A percentile compares a stretch with the other conserved stretches of the same genome.
phyloP scores from a whole-genome alignment of 2,113 vertebrate species.

The Cathartes aura region DNA sequence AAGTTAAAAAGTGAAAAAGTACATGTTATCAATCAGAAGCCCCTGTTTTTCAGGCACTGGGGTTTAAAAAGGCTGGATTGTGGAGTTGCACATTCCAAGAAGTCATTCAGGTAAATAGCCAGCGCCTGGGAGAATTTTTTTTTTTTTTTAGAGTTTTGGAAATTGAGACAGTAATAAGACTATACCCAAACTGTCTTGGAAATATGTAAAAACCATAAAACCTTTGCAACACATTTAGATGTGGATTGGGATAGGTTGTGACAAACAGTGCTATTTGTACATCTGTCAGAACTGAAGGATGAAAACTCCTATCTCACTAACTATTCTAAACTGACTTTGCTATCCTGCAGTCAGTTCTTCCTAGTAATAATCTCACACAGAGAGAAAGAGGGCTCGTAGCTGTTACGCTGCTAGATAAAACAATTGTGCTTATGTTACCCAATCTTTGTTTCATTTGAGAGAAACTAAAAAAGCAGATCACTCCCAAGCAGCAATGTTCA shows the following conservation, averaged over 20 bases:
- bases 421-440: background rate
- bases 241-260: background rate
- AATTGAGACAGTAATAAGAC: background rate
- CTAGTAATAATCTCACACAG: background rate
- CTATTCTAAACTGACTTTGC: background rate
- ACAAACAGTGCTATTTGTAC: background rate
- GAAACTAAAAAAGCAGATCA: background rate
- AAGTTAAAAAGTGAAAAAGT: background rate
- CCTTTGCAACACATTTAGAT: background rate
- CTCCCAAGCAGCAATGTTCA: constrained; percentile 12
- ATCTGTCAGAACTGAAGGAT: background rate
- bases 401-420: background rate
- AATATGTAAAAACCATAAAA: background rate
- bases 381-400: background rate
- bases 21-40: background rate
- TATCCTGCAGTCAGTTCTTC: background rate
- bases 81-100: background rate
- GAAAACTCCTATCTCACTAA: background rate
- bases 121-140: background rate
- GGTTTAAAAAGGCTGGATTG: background rate
- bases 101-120: background rate
- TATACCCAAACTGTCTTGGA: background rate
- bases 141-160: background rate
- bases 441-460: background rate
- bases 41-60: background rate